These are phyloP conservation scores for Drosophila mercatorum DNA, from an alignment of 2,888 invertebrate genomes.

Conservation along the genomic window DNA sequence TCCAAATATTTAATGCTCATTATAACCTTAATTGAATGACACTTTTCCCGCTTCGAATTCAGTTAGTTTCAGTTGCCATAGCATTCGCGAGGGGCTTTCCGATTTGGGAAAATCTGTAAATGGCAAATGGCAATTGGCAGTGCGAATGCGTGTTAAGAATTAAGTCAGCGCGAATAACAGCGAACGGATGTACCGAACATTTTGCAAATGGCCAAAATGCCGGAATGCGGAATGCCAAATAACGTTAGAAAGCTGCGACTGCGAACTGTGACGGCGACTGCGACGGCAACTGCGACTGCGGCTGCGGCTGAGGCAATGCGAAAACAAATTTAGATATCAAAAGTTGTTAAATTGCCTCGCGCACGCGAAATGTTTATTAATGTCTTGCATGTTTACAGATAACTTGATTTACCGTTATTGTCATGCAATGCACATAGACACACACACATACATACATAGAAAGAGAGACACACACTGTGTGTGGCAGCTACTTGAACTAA, in stretches of 20 bases:
- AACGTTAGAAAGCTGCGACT: constrained; percentile 23
- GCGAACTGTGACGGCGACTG: constrained; percentile 17
- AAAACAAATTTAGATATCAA: constrained; percentile 81
- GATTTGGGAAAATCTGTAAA: constrained; percentile 25
- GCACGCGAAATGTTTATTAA: constrained; percentile 84
- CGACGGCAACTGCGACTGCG: constrained; percentile 9
- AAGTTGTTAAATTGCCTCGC: constrained; percentile 83
- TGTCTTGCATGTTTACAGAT: constrained; percentile 81
- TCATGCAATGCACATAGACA: constrained; percentile 72
- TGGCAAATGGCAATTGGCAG: constrained; percentile 33
- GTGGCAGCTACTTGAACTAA: constrained; percentile 51
- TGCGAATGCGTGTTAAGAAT: constrained; percentile 31
- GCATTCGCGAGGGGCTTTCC: constrained; percentile 13
- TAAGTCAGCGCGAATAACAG: constrained; percentile 30
- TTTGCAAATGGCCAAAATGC: constrained; percentile 19
- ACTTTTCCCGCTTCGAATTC: neutral
- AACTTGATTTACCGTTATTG: constrained; percentile 82
- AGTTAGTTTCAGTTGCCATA: neutral
- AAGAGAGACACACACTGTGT: neutral
- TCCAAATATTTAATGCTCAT: neutral
- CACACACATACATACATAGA: constrained; percentile 8
- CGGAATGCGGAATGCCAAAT: constrained; percentile 36
- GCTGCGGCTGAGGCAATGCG: constrained; percentile 47
- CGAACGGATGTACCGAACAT: constrained; percentile 52
- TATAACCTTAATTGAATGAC: neutral